These are phyloP conservation scores for Muntiacus reevesi DNA, from an alignment of 2,113 vertebrate species.

Conservation along the genomic window DNA sequence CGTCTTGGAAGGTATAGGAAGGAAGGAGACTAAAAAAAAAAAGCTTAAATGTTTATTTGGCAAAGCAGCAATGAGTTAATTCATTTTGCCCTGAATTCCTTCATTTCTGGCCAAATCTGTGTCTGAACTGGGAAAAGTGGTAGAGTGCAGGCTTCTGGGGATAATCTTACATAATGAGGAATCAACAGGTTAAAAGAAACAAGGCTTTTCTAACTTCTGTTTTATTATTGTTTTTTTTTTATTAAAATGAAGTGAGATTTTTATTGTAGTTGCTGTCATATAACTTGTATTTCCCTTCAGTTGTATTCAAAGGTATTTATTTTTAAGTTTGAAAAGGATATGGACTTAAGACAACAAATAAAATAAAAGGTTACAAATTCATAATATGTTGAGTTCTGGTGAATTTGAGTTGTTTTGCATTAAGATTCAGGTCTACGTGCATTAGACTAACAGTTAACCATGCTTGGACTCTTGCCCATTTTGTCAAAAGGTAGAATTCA, in stretches of 20 bases:
- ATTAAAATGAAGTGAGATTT: constrained; percentile 2
- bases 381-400: not conserved
- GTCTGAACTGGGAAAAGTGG: not conserved
- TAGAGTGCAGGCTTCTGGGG: not conserved
- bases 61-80: constrained; percentile 22
- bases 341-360: constrained; percentile 6
- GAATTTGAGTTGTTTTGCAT: constrained; percentile 47
- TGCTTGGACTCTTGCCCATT: constrained; percentile 59
- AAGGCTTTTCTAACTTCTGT: not conserved
- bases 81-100: constrained; percentile 18
- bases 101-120: not conserved
- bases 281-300: not conserved
- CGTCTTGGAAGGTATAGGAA: constrained; percentile 36
- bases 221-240: not conserved
- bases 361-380: constrained; percentile 36
- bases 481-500: constrained; percentile 62
- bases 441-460: constrained; percentile 40
- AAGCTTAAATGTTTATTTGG: not conserved
- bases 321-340: constrained; percentile 14
- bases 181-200: not conserved
- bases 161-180: not conserved
- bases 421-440: not conserved
- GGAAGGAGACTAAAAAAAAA: not conserved
- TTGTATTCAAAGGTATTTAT: not conserved
- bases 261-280: not conserved